Conservation (phyloP, 2,113 vertebrate genomes). For the Psittacara wagleri region DNA sequence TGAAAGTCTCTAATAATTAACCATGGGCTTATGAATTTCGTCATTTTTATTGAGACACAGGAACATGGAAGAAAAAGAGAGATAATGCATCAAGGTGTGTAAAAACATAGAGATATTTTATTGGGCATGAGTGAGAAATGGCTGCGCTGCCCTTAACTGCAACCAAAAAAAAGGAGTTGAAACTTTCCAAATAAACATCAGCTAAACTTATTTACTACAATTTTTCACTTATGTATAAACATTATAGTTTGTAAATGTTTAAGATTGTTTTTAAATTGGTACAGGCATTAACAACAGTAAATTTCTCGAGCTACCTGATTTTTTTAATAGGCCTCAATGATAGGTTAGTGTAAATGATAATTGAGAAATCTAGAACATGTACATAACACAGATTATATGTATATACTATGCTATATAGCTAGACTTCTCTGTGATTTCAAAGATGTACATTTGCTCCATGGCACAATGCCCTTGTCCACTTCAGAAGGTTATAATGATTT, state of each 20-base stretch:
- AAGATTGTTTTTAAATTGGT: neutral
- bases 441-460: neutral
- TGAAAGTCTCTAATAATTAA: neutral
- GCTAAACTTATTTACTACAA: neutral
- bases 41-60: neutral
- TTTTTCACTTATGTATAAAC: neutral
- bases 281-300: neutral
- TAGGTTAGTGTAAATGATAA: neutral
- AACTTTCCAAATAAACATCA: neutral
- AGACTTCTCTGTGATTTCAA: neutral
- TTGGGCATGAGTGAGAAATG: neutral
- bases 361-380: neutral
- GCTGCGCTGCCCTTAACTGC: neutral
- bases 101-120: neutral
- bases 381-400: neutral
- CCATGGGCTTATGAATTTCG: neutral
- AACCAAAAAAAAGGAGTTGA: neutral
- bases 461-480: neutral
- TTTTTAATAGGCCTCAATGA: neutral
- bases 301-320: neutral
- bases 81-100: neutral
- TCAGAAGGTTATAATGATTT: neutral
- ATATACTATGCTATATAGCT: neutral
- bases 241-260: neutral
- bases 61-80: neutral